Evolutionary conservation across 2,888 invertebrate genomes (phyloP), one percentile per base, ranked within the genome.

Genomic region (Lysandra coridon): DNA sequence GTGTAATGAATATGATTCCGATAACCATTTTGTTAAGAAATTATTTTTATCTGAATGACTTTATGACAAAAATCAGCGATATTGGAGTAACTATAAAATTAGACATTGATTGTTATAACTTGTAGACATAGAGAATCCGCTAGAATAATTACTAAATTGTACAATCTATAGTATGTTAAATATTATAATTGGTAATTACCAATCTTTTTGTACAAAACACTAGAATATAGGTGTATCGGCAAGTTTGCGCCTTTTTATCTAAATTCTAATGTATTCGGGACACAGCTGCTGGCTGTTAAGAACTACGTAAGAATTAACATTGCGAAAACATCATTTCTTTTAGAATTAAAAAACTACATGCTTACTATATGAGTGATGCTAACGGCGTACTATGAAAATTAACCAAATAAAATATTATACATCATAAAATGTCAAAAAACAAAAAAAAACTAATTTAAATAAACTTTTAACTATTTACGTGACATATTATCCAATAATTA

Each of bases 131-230:
- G 14, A 69, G 33, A 69, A 69, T 37, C 37, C 30, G 14, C 69
- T 69, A 69, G 12, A 69, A 40, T 40, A 40, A 64, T n/a, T 12
- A 6, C 37, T 69, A 33, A 69, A 69, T 69, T 69, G 69, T 69
- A 69, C 69, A 69, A 69, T 69, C 33, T 69, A 69, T 33, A 69
- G 5, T 69, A 69, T 69, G 14, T 69, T 69, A 64, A 37, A 14
- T 37, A 69, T 17, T 69, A 69, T 30, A 69, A 40, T 40, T 40
- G 5, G 5, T 40, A 40, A 69, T 69, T 69, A 69, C 33, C 69
- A 69, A 69, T 37, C 4, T 69, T 69, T 69, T 37, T 69, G 33
- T 69, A 69, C 33, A 69, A 69, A 69, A 69, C 30, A 30, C 64
- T 30, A 30, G 60, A 62, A 14, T 14, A 5, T n/a, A 64, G 17